Evolutionary conservation across 2,113 vertebrate species (phyloP).

Genomic region (Agapornis roseicollis): DNA sequence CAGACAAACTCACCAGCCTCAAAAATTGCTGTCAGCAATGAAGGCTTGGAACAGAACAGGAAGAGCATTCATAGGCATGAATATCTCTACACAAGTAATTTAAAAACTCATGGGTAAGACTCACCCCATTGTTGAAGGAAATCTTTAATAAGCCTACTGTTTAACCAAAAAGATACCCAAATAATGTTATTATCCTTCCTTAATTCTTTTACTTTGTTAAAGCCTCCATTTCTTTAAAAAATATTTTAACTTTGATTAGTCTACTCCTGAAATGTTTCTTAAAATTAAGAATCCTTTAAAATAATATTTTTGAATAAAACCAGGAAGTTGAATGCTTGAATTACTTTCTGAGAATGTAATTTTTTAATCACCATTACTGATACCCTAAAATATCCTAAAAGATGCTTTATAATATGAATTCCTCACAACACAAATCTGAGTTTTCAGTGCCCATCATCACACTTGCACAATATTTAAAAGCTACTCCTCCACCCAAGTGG

Average conservation of each 20-base stretch:
- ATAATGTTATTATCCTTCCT: neutral
- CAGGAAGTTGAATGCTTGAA: neutral
- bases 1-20: neutral
- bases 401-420: neutral
- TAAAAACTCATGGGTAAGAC: neutral
- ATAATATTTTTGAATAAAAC: neutral
- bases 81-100: neutral
- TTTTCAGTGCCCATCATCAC: neutral
- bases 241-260: neutral
- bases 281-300: conserved; percentile 10
- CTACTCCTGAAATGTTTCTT: neutral
- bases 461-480: neutral
- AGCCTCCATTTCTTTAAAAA: neutral
- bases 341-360: conserved; percentile 24
- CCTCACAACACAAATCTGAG: neutral
- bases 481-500: neutral
- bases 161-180: neutral
- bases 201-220: neutral
- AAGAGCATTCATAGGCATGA: neutral
- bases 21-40: neutral
- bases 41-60: neutral
- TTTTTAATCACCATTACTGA: conserved; percentile 1
- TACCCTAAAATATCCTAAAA: conserved; percentile 3
- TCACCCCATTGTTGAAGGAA: neutral
- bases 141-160: neutral